Percentiles rank a stretch among this genome's conserved stretches.
These are phyloP conservation scores for Caenorhabditis panamensis DNA, from an alignment of 2,888 invertebrate genomes.

Conservation along the genomic window DNA sequence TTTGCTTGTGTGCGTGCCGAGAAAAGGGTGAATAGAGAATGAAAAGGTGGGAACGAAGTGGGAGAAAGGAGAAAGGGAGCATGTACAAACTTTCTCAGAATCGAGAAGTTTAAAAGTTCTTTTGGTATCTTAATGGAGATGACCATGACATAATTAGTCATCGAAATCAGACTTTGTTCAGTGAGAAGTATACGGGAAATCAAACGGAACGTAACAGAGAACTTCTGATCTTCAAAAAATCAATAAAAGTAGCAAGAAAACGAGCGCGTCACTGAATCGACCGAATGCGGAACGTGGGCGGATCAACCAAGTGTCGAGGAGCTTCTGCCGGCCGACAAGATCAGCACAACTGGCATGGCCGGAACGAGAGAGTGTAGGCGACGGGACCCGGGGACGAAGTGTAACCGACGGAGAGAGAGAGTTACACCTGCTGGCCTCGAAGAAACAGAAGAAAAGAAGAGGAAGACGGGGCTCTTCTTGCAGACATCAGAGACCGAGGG, in stretches of 20 bases:
- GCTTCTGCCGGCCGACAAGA: constrained; percentile 7
- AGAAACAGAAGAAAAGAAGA: constrained; percentile 11
- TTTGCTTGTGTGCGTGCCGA: background rate
- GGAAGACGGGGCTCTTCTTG: constrained; percentile 6
- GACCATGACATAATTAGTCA: too few species aligned
- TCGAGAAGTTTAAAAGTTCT: too few species aligned
- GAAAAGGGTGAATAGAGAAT: background rate
- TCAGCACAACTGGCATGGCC: constrained; percentile 13
- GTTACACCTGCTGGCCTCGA: constrained; percentile 26
- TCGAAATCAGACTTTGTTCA: too few species aligned
- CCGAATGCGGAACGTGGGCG: constrained; percentile 32
- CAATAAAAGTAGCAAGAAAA: constrained; percentile 29
- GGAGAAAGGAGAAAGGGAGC: background rate
- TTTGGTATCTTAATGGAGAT: too few species aligned
- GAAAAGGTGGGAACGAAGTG: background rate
- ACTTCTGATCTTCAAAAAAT: too few species aligned
- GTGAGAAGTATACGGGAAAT: too few species aligned
- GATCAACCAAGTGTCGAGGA: constrained; percentile 6
- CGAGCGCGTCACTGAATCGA: background rate
- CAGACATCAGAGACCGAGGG: constrained; percentile 51
- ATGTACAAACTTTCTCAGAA: too few species aligned
- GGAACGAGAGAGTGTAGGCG: constrained; percentile 49
- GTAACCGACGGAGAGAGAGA: constrained; percentile 35
- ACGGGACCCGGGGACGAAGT: constrained; percentile 12
- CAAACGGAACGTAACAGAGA: too few species aligned